Base-by-base conservation (phyloP, 2,113 vertebrate species). In the Alosa alosa region DNA sequence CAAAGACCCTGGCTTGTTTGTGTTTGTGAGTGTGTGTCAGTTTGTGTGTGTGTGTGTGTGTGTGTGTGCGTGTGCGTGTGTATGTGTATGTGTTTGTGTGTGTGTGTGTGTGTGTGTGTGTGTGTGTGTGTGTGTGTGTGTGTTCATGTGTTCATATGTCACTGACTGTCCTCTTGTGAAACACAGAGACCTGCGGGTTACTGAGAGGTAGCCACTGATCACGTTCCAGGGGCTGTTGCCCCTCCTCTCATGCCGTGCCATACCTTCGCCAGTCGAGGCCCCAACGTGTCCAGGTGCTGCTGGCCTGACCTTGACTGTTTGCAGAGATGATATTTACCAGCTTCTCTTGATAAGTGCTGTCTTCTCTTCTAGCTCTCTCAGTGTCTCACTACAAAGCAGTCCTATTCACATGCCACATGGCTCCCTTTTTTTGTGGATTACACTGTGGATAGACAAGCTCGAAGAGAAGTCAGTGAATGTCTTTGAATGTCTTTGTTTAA, bases 121-220 rank as follows among this genome's bases (percentile, higher is more conserved):
- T 90, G 89, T 92, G 89, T 91, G 89, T 90, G 86, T 88, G 88
- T 31, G 86, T 86, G 45, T 78, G 88, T 83, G 10, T 49, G 47
- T 49, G 90, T 90, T 88, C 91, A 89, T 91, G 57, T 64, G 57
- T 64, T 3, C 20, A 7, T n/a, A 90, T 86, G 60, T 89, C 82
- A 86, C 91, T 87, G 85, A 89, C 88, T 83, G 87, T 87, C 86
- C 84, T 91, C 88, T 93, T 68, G 87, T 90, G 89, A 87, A 91
- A 88, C 90, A 92, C 88, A 89, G 91, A 93, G 90, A 91, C 90
- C 92, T 88, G 82, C 91, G 93, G 93, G 93, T 94, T 92, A 91
- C 89, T 86, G 87, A 90, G 89, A 64, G 86, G 47, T 81, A 90
- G 89, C 88, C 90, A 93, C 93, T 94, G 94, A 95, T 94, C 91